Evolutionary conservation across 2,797 vertebrate genomes (phyloP).

Genomic region (Galagoides demidoff): DNA sequence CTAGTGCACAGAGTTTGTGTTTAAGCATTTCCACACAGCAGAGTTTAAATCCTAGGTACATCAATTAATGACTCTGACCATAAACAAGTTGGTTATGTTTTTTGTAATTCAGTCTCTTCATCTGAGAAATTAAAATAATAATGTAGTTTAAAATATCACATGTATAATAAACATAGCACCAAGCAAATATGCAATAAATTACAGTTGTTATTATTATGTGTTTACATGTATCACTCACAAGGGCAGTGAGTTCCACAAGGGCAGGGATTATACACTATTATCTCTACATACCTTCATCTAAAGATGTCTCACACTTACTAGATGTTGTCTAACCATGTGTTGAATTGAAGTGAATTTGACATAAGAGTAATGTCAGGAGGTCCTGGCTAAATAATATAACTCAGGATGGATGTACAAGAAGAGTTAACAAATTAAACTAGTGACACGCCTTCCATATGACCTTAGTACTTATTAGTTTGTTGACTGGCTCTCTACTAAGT

Average conservation of each 20-base stretch:
- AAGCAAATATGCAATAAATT: not conserved
- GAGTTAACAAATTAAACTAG: not conserved
- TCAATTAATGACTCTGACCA: not conserved
- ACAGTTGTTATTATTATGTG: not conserved
- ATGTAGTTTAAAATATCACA: not conserved
- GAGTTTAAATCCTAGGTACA: not conserved
- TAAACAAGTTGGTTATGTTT: not conserved
- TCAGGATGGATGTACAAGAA: not conserved
- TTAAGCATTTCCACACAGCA: not conserved
- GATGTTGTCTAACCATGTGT: not conserved
- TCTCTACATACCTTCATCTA: not conserved
- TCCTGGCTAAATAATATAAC: not conserved
- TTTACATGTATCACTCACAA: not conserved
- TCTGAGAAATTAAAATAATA: not conserved
- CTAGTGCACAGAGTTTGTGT: too few species aligned
- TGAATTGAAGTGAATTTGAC: not conserved
- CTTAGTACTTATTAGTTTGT: not conserved
- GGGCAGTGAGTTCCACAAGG: not conserved
- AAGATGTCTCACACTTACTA: not conserved
- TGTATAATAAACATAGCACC: not conserved
- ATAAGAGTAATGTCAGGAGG: not conserved
- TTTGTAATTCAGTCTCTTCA: not conserved
- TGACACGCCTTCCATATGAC: not conserved
- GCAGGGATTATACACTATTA: not conserved
- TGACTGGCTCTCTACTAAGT: not conserved